These are phyloP conservation scores for Trisateles emortualis DNA, from an alignment of 2,888 invertebrate genomes.

Conservation along the genomic window DNA sequence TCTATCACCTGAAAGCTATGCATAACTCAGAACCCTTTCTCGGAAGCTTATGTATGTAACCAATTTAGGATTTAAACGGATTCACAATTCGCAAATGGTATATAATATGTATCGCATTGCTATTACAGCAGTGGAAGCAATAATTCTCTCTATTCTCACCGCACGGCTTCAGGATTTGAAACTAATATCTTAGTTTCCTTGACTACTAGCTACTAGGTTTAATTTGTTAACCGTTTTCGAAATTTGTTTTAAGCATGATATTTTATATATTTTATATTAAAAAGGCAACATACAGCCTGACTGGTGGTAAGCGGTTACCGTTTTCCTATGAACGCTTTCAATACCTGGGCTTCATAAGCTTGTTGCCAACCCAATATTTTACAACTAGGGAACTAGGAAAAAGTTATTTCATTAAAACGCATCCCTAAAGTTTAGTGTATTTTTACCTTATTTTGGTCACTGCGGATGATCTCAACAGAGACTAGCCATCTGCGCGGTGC, in stretches of 20 bases:
- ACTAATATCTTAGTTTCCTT: conserved; percentile 22
- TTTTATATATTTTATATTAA: too few species aligned
- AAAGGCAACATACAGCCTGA: too few species aligned
- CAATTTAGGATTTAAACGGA: conserved; percentile 5
- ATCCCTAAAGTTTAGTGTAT: too few species aligned
- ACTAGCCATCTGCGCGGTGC: too few species aligned
- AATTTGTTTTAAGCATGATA: not conserved
- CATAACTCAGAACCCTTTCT: not conserved
- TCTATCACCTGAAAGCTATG: not conserved
- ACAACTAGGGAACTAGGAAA: too few species aligned
- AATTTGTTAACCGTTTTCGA: not conserved
- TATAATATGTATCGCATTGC: not conserved
- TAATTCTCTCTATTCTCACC: not conserved
- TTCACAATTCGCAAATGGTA: not conserved
- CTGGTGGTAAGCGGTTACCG: too few species aligned
- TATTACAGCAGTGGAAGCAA: not conserved
- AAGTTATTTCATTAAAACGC: too few species aligned
- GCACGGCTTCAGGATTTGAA: not conserved
- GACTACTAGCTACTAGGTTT: not conserved
- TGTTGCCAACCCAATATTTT: too few species aligned
- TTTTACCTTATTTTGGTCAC: too few species aligned
- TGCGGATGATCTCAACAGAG: too few species aligned
- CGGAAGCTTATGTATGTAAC: not conserved
- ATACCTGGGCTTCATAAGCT: too few species aligned
- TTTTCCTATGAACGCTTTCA: too few species aligned